Evolutionary conservation across 2,888 invertebrate species (phyloP).

Genomic region (Lithophane semibrunnea): DNA sequence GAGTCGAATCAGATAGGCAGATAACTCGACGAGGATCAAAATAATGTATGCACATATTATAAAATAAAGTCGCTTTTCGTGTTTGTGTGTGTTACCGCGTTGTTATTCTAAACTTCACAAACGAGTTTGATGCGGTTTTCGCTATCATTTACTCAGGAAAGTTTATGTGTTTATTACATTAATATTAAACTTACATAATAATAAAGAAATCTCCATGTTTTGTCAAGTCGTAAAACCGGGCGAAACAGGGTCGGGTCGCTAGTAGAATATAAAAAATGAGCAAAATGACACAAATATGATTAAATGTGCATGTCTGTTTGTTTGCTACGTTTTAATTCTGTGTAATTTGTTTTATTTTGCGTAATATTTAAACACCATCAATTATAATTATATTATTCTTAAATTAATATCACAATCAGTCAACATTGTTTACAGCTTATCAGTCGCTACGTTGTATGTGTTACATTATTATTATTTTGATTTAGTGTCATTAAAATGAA

Average conservation of each 20-base stretch:
- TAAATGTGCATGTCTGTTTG: neutral
- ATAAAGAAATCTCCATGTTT: neutral
- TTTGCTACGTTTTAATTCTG: neutral
- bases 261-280: neutral
- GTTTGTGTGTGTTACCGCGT: too few relatives aligned
- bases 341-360: too few relatives aligned
- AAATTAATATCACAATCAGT: too few relatives aligned
- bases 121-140: too few relatives aligned
- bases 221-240: neutral
- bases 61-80: too few relatives aligned
- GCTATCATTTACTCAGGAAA: too few relatives aligned
- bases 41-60: neutral
- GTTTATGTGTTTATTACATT: too few relatives aligned
- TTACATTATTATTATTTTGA: neutral
- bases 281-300: neutral
- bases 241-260: neutral
- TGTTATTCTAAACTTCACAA: too few relatives aligned
- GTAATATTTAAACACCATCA: too few relatives aligned
- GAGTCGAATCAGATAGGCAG: conserved; percentile 1
- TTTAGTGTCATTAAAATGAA: neutral
- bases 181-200: too few relatives aligned
- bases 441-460: neutral
- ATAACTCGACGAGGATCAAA: neutral
- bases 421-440: neutral
- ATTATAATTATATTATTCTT: too few relatives aligned